These are phyloP conservation scores for Trachythela sp. DNA, from an alignment of 64 coral and sea anemone species.

Conservation along the genomic window DNA sequence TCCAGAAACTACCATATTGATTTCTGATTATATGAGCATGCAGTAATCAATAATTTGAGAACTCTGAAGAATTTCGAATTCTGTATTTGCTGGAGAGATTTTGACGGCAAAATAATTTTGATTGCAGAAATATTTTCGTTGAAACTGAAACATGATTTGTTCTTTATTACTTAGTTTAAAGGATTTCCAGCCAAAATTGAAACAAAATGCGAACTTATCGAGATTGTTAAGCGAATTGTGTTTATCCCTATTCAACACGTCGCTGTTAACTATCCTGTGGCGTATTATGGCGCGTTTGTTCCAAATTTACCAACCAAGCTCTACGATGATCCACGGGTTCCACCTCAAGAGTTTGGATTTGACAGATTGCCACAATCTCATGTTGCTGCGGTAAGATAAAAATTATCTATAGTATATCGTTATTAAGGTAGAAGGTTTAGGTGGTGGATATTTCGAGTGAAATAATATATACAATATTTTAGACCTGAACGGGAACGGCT, in stretches of 20 bases:
- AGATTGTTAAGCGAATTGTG: neutral
- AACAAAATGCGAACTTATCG: neutral
- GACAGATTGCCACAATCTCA: neutral
- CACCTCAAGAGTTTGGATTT: neutral
- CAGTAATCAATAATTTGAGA: no score
- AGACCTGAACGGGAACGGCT: no score
- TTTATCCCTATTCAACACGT: neutral
- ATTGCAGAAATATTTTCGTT: no score
- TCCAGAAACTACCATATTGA: no score
- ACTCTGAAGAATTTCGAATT: no score
- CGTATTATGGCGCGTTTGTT: neutral
- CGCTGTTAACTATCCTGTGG: neutral
- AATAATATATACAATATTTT: no score
- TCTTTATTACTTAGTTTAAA: neutral
- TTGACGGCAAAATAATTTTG: no score
- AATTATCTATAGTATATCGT: no score
- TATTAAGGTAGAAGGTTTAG: no score
- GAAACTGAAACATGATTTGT: neutral
- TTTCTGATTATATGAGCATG: no score
- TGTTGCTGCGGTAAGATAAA: neutral
- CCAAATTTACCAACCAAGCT: neutral
- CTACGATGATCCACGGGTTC: constrained; percentile 1
- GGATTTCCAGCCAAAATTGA: neutral
- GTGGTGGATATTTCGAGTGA: no score
- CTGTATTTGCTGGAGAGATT: no score